Conservation (phyloP, 2,888 invertebrate species). For the Pecten maximus region DNA sequence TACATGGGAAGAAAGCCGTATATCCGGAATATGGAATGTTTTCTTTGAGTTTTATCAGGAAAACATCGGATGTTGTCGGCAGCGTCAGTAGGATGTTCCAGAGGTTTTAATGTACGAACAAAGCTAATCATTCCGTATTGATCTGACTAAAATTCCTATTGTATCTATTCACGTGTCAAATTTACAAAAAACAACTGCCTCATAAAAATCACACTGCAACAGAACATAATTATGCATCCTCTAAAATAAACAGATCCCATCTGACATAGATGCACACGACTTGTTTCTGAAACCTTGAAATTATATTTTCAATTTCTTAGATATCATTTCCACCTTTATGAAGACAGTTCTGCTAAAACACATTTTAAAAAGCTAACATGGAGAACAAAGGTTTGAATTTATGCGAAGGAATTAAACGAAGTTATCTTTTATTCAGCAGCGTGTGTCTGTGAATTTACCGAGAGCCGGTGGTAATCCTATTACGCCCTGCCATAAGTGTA, state of each 20-base stretch:
- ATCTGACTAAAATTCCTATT: background rate
- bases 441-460: slow-evolving; percentile 35
- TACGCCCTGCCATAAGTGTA: slow-evolving; percentile 16
- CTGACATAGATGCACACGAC: background rate
- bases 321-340: background rate
- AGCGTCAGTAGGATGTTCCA: background rate
- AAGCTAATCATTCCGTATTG: background rate
- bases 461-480: slow-evolving; percentile 10
- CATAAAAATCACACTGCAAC: background rate
- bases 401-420: slow-evolving; percentile 27
- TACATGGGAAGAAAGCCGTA: background rate
- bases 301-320: background rate
- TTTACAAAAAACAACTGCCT: background rate
- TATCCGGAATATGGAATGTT: background rate
- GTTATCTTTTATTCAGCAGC: slow-evolving; percentile 31
- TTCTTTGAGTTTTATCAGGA: background rate
- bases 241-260: background rate
- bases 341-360: background rate
- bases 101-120: background rate
- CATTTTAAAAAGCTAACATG: background rate
- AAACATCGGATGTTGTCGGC: background rate
- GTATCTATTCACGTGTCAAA: slow-evolving; percentile 19
- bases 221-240: background rate
- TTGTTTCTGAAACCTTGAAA: background rate
- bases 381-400: background rate